Base-by-base conservation (phyloP, 2,888 invertebrate genomes). In the Oscheius sp. region DNA sequence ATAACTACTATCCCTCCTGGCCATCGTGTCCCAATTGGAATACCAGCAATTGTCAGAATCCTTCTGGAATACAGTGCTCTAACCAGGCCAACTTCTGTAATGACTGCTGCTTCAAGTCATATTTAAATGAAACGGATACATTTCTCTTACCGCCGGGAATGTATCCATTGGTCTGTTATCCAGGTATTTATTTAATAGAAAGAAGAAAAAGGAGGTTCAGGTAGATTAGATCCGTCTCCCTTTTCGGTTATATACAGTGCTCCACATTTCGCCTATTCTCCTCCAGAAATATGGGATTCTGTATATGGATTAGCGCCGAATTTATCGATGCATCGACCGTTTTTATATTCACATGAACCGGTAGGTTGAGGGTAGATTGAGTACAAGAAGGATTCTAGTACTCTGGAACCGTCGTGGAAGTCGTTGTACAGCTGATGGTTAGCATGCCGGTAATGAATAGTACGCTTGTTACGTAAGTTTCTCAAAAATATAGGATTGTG, bases 1-100 rank as follows among this genome's bases (percentile, higher is more conserved):
- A 73, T 14, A 77, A 83, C 64, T 83, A 83, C 68, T 83, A 71
- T 33, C 79, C 81, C 5, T 68, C 78, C 1, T 83, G 83, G 83
- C 80, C 82, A 14, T 41, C 59, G 5, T 82, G 82, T 72, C 79
- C 80, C 0, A 63, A 71, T 12, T 24, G 44, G 12, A 65, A 65
- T 44, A 20, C 9, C n/a, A 30, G 20, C 2, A 50, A 38, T 26
- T 76, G 75, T 51, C 28, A 44, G 20, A 24, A 51, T 24, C 41
- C 50, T 0, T 26, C 41, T 2, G 20, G 20, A 22, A 64, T 76
- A 20, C 74, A 83, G 33, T 83, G 83, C 51, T 68, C 70, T 8
- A 47, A 64, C 28, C 56, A 68, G 1, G 69, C 51, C 14, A 81
- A 83, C 47, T 70, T 82, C 22, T 83, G 83, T 65, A 61, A 78